phyloP scores from a whole-genome alignment of 1,140 invertebrate genomes.

The Danaus melanippus region DNA sequence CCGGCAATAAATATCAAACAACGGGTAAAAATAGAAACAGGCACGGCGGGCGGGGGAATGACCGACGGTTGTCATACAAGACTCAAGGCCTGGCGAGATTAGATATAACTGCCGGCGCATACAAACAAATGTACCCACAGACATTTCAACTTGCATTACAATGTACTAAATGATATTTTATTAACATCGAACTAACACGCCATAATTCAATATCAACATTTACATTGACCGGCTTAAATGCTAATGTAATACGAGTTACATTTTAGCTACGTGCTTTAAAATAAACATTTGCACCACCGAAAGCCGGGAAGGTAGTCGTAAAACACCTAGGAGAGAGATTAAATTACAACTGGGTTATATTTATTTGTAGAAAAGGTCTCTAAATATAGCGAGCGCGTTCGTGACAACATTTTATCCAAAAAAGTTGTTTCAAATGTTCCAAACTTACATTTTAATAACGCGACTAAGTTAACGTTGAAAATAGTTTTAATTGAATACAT shows the following conservation, averaged over 20 bases:
- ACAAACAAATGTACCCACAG: constrained; percentile 38
- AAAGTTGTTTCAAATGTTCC: constrained; percentile 9
- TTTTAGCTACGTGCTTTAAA: constrained; percentile 22
- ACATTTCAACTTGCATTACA: constrained; percentile 4
- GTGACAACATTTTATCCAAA: constrained; percentile 55
- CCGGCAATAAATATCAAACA: constrained; percentile 65
- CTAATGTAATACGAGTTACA: constrained; percentile 17
- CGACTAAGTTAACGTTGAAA: too few species aligned
- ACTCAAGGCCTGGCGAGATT: constrained; percentile 66
- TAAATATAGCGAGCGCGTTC: constrained; percentile 21
- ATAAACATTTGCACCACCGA: constrained; percentile 23
- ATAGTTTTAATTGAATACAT: too few species aligned
- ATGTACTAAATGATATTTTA: constrained; percentile 31
- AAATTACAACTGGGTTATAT: constrained; percentile 49
- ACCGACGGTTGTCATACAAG: constrained; percentile 68
- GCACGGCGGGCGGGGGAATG: constrained; percentile 53
- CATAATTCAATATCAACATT: constrained; percentile 12
- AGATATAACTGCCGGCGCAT: constrained; percentile 61
- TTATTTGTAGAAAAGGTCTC: constrained; percentile 26
- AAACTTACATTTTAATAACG: too few species aligned
- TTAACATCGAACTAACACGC: constrained; percentile 5
- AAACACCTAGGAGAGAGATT: constrained; percentile 34
- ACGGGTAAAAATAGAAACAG: constrained; percentile 61
- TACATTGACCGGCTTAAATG: constrained; percentile 14
- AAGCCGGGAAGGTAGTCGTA: constrained; percentile 22